Evolutionary conservation across 2,113 vertebrate species (phyloP).

Genomic region (Pteronura brasiliensis): DNA sequence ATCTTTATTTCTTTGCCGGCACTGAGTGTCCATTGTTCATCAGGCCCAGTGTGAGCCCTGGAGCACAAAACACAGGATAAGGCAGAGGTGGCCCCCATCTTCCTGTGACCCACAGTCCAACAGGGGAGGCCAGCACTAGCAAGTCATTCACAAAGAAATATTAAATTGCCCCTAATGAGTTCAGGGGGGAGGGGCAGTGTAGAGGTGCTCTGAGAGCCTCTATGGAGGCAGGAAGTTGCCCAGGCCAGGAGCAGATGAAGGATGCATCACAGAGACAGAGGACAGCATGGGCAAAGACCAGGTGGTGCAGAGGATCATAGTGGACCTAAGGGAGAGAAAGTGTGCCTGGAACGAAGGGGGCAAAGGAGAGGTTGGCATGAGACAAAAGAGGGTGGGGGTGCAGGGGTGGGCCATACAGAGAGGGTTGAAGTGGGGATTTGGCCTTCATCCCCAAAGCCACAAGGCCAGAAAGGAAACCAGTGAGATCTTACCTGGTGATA

Average conservation of each 20-base stretch:
- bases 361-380: neutral
- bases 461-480: neutral
- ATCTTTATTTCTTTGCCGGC: neutral
- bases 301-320: neutral
- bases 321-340: neutral
- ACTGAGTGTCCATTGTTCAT: neutral
- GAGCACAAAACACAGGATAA: neutral
- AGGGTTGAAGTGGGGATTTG: neutral
- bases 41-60: neutral
- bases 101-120: neutral
- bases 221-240: neutral
- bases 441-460: neutral
- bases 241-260: neutral
- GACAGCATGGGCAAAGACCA: neutral
- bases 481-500: neutral
- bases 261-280: neutral
- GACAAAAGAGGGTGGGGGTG: accelerated
- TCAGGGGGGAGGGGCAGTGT: neutral
- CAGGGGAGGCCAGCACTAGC: no score
- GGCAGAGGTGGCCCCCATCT: neutral
- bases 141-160: neutral
- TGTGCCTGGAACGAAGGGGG: neutral
- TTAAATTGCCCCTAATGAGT: neutral
- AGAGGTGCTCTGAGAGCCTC: neutral
- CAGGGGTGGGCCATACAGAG: neutral